Conservation (phyloP, 2,888 invertebrate species). For the Andrena camellia region DNA sequence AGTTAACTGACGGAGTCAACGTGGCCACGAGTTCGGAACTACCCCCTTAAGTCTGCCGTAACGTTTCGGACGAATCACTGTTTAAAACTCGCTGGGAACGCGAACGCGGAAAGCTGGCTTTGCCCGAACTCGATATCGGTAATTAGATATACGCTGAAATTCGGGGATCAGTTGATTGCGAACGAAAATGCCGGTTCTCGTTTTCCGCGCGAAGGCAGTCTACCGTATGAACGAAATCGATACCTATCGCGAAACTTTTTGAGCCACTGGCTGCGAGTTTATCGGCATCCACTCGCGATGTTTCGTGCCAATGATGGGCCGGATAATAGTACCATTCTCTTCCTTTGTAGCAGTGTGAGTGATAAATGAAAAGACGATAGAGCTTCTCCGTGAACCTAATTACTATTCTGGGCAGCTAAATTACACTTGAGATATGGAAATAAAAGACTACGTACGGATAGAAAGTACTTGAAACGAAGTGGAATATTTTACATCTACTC, state of each 20-base stretch:
- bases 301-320: too few species aligned
- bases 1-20: slow-evolving; percentile 61
- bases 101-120: slow-evolving; percentile 12
- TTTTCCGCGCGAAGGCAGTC: not conserved
- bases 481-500: too few species aligned
- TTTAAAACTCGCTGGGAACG: slow-evolving; percentile 40
- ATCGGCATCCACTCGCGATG: not conserved
- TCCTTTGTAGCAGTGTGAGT: too few species aligned
- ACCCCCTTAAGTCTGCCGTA: slow-evolving; percentile 28
- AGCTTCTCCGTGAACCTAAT: too few species aligned
- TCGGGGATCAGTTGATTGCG: slow-evolving; percentile 18
- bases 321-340: too few species aligned
- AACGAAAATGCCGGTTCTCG: slow-evolving; percentile 5
- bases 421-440: too few species aligned
- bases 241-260: not conserved
- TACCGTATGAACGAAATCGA: not conserved
- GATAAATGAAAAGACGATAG: too few species aligned
- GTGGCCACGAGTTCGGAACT: slow-evolving; percentile 25
- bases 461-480: too few species aligned
- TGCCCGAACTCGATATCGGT: slow-evolving; percentile 12
- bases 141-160: slow-evolving; percentile 20
- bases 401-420: too few species aligned
- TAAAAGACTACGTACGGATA: too few species aligned
- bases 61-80: slow-evolving; percentile 27
- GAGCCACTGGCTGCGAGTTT: not conserved